Evolutionary conservation across 1,140 invertebrate species (phyloP).

Genomic region (Drosophila murphyi): DNA sequence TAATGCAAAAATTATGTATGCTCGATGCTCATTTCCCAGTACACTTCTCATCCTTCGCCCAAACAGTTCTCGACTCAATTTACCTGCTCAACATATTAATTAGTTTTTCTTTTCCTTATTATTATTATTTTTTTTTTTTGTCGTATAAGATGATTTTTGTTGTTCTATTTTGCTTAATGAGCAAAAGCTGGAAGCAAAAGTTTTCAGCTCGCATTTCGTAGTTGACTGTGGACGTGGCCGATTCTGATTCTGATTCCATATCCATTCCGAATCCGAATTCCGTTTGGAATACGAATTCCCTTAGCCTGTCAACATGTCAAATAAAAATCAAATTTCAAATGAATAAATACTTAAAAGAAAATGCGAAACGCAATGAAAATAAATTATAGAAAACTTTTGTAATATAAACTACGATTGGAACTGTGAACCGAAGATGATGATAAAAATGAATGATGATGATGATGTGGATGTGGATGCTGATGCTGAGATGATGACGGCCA

Average conservation of each 20-base stretch:
- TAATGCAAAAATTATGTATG: slow-evolving; percentile 67
- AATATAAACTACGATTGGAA: slow-evolving; percentile 70
- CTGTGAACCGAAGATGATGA: slow-evolving; percentile 8
- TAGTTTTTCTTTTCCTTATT: slow-evolving; percentile 57
- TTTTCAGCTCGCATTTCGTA: slow-evolving; percentile 28
- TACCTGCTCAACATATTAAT: slow-evolving; percentile 75
- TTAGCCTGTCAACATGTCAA: slow-evolving; percentile 75
- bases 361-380: slow-evolving; percentile 76
- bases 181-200: slow-evolving; percentile 47
- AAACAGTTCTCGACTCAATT: slow-evolving; percentile 35
- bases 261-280: slow-evolving; percentile 16
- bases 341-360: slow-evolving; percentile 70
- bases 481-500: slow-evolving; percentile 39
- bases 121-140: neutral
- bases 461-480: slow-evolving; percentile 24
- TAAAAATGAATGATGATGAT: slow-evolving; percentile 11
- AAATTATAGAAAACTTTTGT: slow-evolving; percentile 81
- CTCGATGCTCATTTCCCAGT: slow-evolving; percentile 55
- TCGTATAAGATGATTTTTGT: neutral
- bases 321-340: slow-evolving; percentile 83
- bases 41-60: slow-evolving; percentile 23
- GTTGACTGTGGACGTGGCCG: slow-evolving; percentile 19
- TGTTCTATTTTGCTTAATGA: slow-evolving; percentile 56
- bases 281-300: slow-evolving; percentile 38
- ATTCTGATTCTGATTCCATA: slow-evolving; percentile 4